Evolutionary conservation across 1,140 invertebrate genomes (phyloP).

Genomic region (Papilio machaon): DNA sequence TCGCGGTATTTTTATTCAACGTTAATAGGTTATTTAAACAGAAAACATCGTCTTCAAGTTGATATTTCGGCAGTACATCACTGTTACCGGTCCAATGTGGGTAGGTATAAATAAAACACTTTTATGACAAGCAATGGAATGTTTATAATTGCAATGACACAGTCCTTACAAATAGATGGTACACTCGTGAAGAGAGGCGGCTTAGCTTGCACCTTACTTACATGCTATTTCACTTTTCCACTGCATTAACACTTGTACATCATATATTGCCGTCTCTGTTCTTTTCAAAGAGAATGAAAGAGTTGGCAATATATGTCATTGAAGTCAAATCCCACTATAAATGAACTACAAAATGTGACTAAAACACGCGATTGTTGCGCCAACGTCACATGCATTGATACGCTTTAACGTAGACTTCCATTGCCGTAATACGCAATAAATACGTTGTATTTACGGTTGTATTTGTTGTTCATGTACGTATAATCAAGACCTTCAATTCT

Average conservation of each 20-base stretch:
- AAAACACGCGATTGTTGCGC: no score
- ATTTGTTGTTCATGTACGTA: not conserved
- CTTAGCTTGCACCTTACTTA: constrained; percentile 44
- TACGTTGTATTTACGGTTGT: not conserved
- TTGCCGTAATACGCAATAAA: no score
- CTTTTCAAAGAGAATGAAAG: not conserved
- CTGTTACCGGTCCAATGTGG: constrained; percentile 17
- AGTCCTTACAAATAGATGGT: constrained; percentile 61
- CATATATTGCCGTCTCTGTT: not conserved
- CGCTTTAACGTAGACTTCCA: no score
- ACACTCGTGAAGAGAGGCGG: constrained; percentile 50
- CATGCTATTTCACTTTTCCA: not conserved
- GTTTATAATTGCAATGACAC: constrained; percentile 77
- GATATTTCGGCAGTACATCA: not conserved
- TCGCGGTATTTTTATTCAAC: not conserved
- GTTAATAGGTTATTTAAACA: not conserved
- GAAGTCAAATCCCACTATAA: not conserved
- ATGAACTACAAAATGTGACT: no score
- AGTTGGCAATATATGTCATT: not conserved
- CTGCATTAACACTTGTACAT: not conserved
- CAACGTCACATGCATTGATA: no score
- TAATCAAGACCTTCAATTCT: not conserved
- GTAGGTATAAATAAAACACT: constrained; percentile 62
- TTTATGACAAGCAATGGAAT: constrained; percentile 77
- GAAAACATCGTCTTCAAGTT: not conserved